phyloP scores from a whole-genome alignment of 2,888 invertebrate species.

The Ectemnius lituratus region DNA sequence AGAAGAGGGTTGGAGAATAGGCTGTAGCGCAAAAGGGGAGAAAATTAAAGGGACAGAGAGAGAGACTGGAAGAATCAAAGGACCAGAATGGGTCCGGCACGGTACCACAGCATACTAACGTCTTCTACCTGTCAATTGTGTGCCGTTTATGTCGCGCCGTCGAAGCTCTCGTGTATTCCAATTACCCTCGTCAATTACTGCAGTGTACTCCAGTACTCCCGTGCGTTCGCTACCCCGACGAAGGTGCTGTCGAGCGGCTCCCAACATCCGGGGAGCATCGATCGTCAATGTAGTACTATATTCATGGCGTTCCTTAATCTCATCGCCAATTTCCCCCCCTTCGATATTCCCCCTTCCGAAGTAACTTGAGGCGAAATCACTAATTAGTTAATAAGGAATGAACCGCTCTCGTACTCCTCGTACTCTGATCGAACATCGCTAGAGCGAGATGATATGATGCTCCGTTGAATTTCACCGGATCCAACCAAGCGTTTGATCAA shows the following conservation, averaged over 20 bases:
- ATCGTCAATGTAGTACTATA: constrained; percentile 3
- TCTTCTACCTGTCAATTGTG: constrained; percentile 56
- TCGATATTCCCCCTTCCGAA: background rate
- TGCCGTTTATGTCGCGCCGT: constrained; percentile 54
- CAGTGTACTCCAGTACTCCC: constrained; percentile 18
- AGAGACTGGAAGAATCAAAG: constrained; percentile 46
- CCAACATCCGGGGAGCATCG: background rate
- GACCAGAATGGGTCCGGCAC: constrained; percentile 23
- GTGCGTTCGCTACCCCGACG: background rate
- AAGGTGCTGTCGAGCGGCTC: constrained; percentile 4
- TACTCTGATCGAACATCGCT: constrained; percentile 13
- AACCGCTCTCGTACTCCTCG: constrained; percentile 23
- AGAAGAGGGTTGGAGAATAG: no score
- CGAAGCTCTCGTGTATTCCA: constrained; percentile 35
- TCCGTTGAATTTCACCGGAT: no score
- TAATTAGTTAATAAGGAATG: constrained; percentile 35
- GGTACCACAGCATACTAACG: constrained; percentile 7
- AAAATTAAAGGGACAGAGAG: background rate
- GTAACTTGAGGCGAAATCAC: constrained; percentile 11
- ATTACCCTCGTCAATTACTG: constrained; percentile 56
- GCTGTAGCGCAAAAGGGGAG: background rate
- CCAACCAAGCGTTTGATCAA: no score
- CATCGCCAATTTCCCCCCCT: constrained; percentile 21
- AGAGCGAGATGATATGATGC: constrained; percentile 6
- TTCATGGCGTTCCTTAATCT: constrained; percentile 30